phyloP scores from a whole-genome alignment of 2,113 vertebrate species.

The Bostrychus sinensis region DNA sequence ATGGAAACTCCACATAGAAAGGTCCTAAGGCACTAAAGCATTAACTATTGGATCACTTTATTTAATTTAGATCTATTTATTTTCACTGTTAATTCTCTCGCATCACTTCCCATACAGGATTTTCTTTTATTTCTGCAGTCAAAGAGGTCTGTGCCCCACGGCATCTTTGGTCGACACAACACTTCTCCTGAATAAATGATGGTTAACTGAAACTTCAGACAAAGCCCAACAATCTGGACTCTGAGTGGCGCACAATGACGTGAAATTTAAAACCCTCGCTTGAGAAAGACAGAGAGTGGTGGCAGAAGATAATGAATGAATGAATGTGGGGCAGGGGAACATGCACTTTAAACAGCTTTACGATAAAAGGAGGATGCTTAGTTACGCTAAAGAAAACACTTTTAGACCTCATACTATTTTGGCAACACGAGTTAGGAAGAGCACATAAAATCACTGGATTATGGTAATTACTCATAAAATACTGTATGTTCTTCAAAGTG shows the following conservation, averaged over 20 bases:
- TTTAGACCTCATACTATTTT: no score
- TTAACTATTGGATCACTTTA: no score
- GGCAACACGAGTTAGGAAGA: no score
- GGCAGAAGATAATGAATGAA: not conserved
- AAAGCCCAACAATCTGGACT: constrained; percentile 40
- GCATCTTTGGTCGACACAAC: constrained; percentile 5
- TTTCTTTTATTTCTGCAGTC: constrained; percentile 9
- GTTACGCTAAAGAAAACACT: no score
- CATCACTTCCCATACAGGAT: not conserved
- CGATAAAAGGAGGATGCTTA: no score
- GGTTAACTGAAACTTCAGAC: constrained; percentile 45
- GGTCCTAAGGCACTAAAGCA: no score
- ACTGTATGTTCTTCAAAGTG: no score
- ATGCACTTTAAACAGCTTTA: not conserved
- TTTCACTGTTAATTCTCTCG: not conserved
- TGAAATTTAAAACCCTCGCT: constrained; percentile 32
- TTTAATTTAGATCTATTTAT: no score
- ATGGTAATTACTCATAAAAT: no score
- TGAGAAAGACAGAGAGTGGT: not conserved
- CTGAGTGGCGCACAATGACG: constrained; percentile 15
- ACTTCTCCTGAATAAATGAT: constrained; percentile 55
- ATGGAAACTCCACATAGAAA: no score
- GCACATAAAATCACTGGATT: no score
- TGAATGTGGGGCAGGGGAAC: constrained; percentile 15
- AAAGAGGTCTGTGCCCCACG: not conserved